Base-by-base conservation (phyloP, 2,113 vertebrate species). In the Todiramphus chloris region DNA sequence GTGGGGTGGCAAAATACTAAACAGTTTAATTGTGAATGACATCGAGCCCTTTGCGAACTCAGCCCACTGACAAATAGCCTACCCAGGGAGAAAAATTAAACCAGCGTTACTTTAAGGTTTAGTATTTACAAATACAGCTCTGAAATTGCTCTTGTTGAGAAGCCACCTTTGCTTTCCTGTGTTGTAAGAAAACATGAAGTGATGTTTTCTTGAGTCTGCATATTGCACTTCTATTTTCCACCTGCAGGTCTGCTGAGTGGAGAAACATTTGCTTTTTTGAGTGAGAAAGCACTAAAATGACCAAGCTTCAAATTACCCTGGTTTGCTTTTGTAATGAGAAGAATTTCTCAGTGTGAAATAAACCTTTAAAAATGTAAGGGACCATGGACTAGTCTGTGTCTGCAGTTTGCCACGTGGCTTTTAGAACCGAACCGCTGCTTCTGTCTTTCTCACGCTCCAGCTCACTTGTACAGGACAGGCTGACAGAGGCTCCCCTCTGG, bases 311-410 rank as follows among this genome's bases (percentile, higher is more conserved):
- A 58, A 23, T 91, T 87, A 83, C 14, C 64, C 51, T 48, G 25
- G 48, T 95, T 75, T 51, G 92, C 48, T 73, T 92, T 95, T 94
- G 86, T 87, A 87, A 90, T 35, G 27, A 85, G 39, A 81, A 85
- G 39, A 81, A 72, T 92, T 92, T 72, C 83, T 87, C 82, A 89
- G 83, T 74, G 75, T 87, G 73, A 95, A 96, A 97, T 97, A 97
- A 96, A 58, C 96, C 67, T 63, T 56, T 81, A 48, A 89, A 94
- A 76, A 53, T n/a, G 5, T 84, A 91, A 77, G 37, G 83, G 58
- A 48, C 30, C n/a, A 23, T 1, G 28, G 79, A 88, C 62, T 76
- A 83, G 41, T 64, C 64, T 77, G 69, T 28, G 11, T 72, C 89
- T 92, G 81, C 44, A 83, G 70, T 41, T 44, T 56, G 53, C 69